Conservation (phyloP, 2,113 vertebrate species). For the Gymnobelideus leadbeateri region DNA sequence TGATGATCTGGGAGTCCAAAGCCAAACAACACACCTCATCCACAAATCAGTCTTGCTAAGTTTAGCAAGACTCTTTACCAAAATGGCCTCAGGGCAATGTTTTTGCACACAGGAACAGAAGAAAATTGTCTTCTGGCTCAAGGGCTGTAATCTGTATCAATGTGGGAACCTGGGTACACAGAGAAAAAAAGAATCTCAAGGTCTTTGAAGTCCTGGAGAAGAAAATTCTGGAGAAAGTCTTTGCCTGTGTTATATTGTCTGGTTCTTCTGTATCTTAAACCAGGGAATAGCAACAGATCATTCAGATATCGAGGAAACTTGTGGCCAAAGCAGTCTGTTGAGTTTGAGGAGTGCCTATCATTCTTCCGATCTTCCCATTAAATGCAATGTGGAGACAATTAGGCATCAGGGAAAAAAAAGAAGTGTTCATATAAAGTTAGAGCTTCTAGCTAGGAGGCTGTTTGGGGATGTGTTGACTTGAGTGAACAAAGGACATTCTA, state of each 20-base stretch:
- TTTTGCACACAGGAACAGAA: neutral
- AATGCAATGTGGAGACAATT: neutral
- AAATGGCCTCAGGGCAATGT: neutral
- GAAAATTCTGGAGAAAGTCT: neutral
- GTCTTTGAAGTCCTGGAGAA: neutral
- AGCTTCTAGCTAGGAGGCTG: neutral
- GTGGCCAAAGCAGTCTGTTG: neutral
- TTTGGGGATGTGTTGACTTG: neutral
- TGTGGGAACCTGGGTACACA: neutral
- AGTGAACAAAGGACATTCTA: conserved; percentile 2
- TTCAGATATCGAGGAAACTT: neutral
- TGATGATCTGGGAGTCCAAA: neutral
- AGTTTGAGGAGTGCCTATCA: neutral
- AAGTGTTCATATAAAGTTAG: neutral
- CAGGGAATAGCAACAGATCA: neutral
- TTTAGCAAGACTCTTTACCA: neutral
- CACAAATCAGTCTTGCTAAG: neutral
- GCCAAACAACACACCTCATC: neutral
- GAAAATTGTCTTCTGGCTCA: neutral
- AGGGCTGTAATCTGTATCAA: neutral
- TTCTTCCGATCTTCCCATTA: neutral
- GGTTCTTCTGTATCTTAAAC: neutral
- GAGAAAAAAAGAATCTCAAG: neutral
- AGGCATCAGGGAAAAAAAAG: neutral
- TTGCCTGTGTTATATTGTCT: neutral